A percentile compares a stretch with the other conserved stretches of the same genome.
phyloP scores from a whole-genome alignment of 2,113 vertebrate species.

The Geococcyx californianus region DNA sequence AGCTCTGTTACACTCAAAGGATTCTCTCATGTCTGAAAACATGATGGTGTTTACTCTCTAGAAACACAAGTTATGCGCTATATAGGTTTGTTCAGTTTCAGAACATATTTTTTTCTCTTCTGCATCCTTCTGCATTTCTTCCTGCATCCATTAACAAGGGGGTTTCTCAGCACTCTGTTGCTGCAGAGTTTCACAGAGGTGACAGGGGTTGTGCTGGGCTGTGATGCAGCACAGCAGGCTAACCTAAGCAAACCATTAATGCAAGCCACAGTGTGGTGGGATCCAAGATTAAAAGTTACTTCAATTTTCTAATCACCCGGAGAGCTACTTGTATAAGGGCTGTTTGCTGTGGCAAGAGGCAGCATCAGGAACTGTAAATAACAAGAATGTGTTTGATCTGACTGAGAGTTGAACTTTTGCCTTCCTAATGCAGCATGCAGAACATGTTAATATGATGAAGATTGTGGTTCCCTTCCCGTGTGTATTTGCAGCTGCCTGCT shows the following conservation, averaged over 20 bases:
- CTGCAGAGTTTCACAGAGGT: not conserved
- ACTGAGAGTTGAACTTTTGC: slow-evolving; percentile 57
- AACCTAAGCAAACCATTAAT: slow-evolving; percentile 25
- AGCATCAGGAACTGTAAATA: slow-evolving; percentile 9
- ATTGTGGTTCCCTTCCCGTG: not conserved
- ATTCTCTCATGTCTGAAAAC: not conserved
- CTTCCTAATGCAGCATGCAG: not conserved
- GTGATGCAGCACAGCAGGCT: not conserved
- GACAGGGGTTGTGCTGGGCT: not conserved
- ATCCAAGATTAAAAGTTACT: slow-evolving; percentile 56
- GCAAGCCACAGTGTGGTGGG: not conserved
- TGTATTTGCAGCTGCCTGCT: not conserved
- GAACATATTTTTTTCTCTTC: not conserved
- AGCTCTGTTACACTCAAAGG: not conserved
- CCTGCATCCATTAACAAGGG: not conserved
- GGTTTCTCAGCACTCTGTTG: not conserved
- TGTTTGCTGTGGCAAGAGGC: not conserved
- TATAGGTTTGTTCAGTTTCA: not conserved
- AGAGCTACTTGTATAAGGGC: not conserved
- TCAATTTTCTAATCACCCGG: slow-evolving; percentile 56
- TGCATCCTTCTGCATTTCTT: no score
- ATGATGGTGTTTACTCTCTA: not conserved
- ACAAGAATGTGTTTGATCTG: not conserved
- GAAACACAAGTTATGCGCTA: not conserved
- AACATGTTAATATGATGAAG: not conserved